phyloP scores from a whole-genome alignment of 2,888 invertebrate genomes.

The Acanthosepion pharaonis region DNA sequence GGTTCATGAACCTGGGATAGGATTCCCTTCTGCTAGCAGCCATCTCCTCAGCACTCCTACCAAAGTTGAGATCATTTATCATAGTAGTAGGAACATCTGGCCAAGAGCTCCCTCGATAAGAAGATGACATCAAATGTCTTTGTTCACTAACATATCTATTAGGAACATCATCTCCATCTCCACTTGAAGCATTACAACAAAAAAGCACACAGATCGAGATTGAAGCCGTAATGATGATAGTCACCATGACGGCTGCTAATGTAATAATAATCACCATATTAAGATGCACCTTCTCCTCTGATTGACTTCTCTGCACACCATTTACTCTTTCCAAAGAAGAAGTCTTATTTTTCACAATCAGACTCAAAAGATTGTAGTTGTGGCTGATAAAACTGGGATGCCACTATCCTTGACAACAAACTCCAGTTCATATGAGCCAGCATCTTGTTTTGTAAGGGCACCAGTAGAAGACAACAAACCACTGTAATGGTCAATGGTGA shows the following conservation, averaged over 20 bases:
- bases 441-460: slow-evolving; percentile 24
- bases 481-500: slow-evolving; percentile 33
- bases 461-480: slow-evolving; percentile 33
- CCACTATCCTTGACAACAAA: background rate
- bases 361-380: slow-evolving; percentile 22
- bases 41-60: background rate
- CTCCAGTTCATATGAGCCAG: slow-evolving; percentile 1
- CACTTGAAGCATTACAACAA: slow-evolving; percentile 8
- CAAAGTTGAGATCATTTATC: background rate
- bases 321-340: slow-evolving; percentile 1
- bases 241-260: background rate
- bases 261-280: slow-evolving; percentile 33
- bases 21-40: background rate
- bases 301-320: slow-evolving; percentile 11
- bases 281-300: background rate
- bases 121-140: slow-evolving; percentile 1
- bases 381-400: background rate
- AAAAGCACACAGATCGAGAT: background rate
- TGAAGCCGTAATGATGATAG: background rate
- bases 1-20: background rate
- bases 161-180: background rate
- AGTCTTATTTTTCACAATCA: background rate
- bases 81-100: slow-evolving; percentile 12
- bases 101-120: slow-evolving; percentile 21
- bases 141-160: slow-evolving; percentile 2